Evolutionary conservation across 2,888 invertebrate genomes (phyloP), one percentile per base, ranked within the genome.

Genomic region (Rutpela maculata): DNA sequence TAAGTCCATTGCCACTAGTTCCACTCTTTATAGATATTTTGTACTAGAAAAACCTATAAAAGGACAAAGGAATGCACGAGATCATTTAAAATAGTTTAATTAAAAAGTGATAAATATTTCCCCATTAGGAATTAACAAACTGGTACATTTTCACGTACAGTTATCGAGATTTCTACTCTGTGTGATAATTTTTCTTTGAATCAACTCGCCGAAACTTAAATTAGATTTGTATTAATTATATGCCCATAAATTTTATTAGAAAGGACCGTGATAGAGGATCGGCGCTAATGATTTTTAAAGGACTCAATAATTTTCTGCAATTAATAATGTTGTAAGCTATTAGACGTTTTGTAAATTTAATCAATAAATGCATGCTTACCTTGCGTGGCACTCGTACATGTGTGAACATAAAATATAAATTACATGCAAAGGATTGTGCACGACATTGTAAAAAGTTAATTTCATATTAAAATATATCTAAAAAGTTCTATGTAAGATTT

Each of bases 61-160:
- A 83, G 85, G 86, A 82, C 80, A 80, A 81, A 67, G 85, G 85
- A 85, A 86, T 86, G 82, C 82, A 78, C 77, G 60, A 76, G 83
- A 79, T 80, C 83, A 82, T 84, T 84, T 81, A 82, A 84, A 84
- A 84, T 82, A 81, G 82, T 84, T 84, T 85, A 86, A 86, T 86
- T 84, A 85, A 83, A 80, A 80, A 76, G 82, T 83, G 85, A 85
- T 83, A 83, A 81, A 84, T 82, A 79, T 84, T 84, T 81, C 80
- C 78, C 79, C 82, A 82, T 83, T 83, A 80, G 82, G 76, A 78
- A 82, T 80, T 80, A 81, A 75, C 70, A 75, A 75, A 75, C 68
- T 70, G 50, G 75, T 70, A 75, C 75, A 70, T 75, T 75, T 75
- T 75, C 75, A 75, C 75, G 50, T 70, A 70, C 70, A 70, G 59